These are phyloP conservation scores for Falco berigora DNA, from an alignment of 2,797 vertebrate species.

Conservation along the genomic window DNA sequence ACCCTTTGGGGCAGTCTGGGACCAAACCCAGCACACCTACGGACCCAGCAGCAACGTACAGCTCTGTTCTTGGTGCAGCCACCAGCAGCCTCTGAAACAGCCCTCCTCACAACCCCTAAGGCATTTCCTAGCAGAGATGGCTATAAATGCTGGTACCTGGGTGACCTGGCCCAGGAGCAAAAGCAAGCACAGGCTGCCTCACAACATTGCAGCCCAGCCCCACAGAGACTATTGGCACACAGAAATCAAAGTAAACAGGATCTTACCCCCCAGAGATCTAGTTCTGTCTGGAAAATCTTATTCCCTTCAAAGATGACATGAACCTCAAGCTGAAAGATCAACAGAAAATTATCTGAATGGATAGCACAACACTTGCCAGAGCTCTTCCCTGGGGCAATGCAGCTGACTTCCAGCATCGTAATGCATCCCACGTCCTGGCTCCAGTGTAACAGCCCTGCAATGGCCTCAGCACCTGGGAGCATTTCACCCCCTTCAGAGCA, in stretches of 20 bases:
- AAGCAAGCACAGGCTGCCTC: not conserved
- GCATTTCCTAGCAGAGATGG: not conserved
- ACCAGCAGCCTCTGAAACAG: not conserved
- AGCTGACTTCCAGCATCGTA: not conserved
- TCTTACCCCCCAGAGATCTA: conserved; percentile 92
- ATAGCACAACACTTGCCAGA: not conserved
- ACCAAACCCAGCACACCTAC: not conserved
- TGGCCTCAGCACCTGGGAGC: not conserved
- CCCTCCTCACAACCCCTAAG: not conserved
- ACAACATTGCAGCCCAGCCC: not conserved
- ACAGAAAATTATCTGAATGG: not conserved
- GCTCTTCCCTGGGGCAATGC: not conserved
- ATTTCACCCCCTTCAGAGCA: not conserved
- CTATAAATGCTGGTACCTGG: not conserved
- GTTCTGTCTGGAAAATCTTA: conserved; percentile 84
- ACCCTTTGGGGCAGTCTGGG: not conserved
- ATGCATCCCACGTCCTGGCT: not conserved
- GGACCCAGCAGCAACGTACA: not conserved
- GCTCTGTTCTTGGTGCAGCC: not conserved
- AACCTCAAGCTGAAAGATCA: conserved; percentile 77
- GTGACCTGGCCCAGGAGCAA: not conserved
- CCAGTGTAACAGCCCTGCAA: fast-evolving
- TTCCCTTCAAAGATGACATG: conserved; percentile 84
- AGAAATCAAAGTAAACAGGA: not conserved
- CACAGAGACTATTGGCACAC: not conserved